Base-by-base conservation (phyloP, 2,888 invertebrate species). In the Acanthosoma haemorrhoidale region DNA sequence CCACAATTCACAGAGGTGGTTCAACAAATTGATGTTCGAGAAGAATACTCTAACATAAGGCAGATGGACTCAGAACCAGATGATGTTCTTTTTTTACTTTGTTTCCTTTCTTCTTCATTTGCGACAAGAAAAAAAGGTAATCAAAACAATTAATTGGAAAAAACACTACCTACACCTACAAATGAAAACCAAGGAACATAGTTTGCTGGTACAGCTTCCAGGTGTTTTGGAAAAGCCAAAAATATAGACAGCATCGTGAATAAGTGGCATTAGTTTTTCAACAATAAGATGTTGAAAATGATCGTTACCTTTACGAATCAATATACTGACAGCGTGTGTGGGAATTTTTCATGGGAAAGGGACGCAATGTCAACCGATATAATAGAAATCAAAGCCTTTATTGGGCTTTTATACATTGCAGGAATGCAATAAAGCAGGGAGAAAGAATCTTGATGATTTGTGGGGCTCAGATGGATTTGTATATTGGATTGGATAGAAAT, bases 381-480 rank as follows among this genome's bases (percentile, higher is more conserved):
- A 25, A 71, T 69, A 68, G 76, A 78, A 75, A 71, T 76, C 31
- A 73, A 75, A 63, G 77, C 75, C 43, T 75, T 77, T 58, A 75
- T 77, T 69, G 76, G 77, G 34, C 71, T 77, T 25, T 71, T 78
- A 38, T 77, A 78, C 71, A 71, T 77, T 59, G 74, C 76, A 71
- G 78, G 77, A 61, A 69, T 74, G 6, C 73, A 74, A n/a, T 18
- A 72, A 74, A 76, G 36, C 73, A 38, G 73, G 73, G 72, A 71
- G 73, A 13, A 66, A 69, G 59, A 74, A 72, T 68, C 72, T 72
- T 38, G 39, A 74, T 16, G 75, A 77, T 60, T 69, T 76, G 58
- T 77, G 76, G 76, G 72, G 69, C 34, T 72, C 43, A 29, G 74
- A 77, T 59, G 75, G 76, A 38, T 70, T 74, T 64, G 75, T n/a